These are phyloP conservation scores for Euglossa dilemma DNA, from an alignment of 1,140 invertebrate species.

Conservation along the genomic window DNA sequence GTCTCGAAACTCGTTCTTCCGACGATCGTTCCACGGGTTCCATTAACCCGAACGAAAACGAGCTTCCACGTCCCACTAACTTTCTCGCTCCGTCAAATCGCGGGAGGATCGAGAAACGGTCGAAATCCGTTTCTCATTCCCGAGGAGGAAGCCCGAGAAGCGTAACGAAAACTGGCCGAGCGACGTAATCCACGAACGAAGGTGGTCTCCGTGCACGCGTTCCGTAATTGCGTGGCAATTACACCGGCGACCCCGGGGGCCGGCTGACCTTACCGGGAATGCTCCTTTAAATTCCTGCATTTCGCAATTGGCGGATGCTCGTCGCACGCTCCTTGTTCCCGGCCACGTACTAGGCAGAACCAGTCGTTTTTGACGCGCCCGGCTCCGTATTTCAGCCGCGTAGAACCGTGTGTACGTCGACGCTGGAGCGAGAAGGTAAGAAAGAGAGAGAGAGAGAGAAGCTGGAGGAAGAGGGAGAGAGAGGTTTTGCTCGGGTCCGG, in stretches of 20 bases:
- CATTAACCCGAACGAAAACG: too few relatives aligned
- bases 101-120: too few relatives aligned
- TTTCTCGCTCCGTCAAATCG: too few relatives aligned
- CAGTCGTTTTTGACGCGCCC: constrained; percentile 35
- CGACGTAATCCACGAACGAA: background rate
- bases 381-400: constrained; percentile 20
- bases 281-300: constrained; percentile 73
- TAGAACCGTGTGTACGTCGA: background rate
- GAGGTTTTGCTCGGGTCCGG: constrained; percentile 12
- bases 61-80: too few relatives aligned
- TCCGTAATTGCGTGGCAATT: constrained; percentile 53
- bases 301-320: constrained; percentile 74
- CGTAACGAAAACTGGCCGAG: background rate
- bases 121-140: too few relatives aligned
- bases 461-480: background rate
- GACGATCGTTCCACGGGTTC: too few relatives aligned
- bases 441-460: background rate
- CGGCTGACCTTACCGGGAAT: constrained; percentile 62
- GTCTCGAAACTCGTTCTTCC: too few relatives aligned
- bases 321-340: constrained; percentile 52
- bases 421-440: background rate
- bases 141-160: background rate
- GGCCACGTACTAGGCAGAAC: constrained; percentile 58
- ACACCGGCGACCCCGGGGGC: constrained; percentile 47
- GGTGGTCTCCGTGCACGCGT: constrained; percentile 3